phyloP scores from a whole-genome alignment of 2,888 invertebrate genomes.

The Macrophya annulata region DNA sequence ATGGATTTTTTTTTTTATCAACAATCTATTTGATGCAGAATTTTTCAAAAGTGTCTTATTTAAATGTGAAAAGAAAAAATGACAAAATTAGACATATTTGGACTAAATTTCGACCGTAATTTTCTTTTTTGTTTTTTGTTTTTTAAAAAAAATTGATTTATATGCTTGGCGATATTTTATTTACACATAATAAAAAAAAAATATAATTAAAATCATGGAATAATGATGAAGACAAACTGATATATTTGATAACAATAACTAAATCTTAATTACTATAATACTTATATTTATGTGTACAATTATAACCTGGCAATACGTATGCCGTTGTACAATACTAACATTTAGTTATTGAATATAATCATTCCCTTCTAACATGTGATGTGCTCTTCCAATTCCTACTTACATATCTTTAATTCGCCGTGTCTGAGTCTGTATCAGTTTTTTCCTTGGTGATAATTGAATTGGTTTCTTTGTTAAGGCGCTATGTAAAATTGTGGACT shows the following conservation, averaged over 20 bases:
- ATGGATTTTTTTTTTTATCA: not conserved
- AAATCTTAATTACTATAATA: conserved; percentile 13
- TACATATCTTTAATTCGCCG: not conserved
- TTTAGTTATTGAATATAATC: not conserved
- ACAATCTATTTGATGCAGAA: not conserved
- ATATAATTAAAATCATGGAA: conserved; percentile 7
- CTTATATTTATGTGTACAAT: not conserved
- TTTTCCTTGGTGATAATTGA: not conserved
- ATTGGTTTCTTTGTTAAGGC: not conserved
- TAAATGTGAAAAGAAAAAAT: too few species aligned
- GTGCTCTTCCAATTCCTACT: not conserved
- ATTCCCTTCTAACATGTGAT: not conserved
- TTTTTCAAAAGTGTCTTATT: too few species aligned
- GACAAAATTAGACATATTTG: too few species aligned
- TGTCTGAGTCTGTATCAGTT: not conserved
- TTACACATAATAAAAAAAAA: not conserved
- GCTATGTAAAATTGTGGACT: not conserved
- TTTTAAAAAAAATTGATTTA: too few species aligned
- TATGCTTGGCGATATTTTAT: not conserved
- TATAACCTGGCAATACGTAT: not conserved
- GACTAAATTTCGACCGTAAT: too few species aligned
- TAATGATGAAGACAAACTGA: conserved; percentile 1
- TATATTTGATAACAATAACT: not conserved
- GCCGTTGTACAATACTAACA: not conserved
- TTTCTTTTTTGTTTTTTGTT: not conserved